A percentile compares a stretch with the other conserved stretches of the same genome.
Evolutionary conservation across 2,888 invertebrate genomes (phyloP).

Genomic region (Drosophila vallismaia): DNA sequence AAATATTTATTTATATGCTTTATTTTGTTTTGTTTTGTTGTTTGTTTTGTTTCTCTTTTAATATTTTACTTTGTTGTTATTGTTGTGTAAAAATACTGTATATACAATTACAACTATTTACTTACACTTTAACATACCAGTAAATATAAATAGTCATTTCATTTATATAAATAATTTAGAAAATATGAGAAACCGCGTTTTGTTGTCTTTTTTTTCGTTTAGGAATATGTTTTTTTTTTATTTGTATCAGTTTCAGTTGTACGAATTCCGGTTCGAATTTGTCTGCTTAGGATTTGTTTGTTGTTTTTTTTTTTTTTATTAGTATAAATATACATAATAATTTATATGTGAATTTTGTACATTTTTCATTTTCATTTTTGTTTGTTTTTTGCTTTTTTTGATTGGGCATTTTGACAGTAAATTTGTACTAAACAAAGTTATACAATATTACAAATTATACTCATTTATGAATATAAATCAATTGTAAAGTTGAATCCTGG

Average conservation of each 20-base stretch:
- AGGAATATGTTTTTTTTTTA: conserved; percentile 63
- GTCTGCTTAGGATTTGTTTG: conserved; percentile 35
- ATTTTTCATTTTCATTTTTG: conserved; percentile 26
- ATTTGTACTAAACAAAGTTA: conserved; percentile 51
- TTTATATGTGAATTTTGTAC: conserved; percentile 50
- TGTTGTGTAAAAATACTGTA: conserved; percentile 75
- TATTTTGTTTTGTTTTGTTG: too few relatives aligned
- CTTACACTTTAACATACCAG: conserved; percentile 60
- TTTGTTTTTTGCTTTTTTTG: conserved; percentile 15
- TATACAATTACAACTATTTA: conserved; percentile 73
- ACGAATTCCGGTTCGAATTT: conserved; percentile 62
- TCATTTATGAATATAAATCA: neutral
- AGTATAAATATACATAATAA: conserved; percentile 56
- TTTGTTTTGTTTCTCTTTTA: conserved; percentile 44
- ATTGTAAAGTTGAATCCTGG: conserved; percentile 14
- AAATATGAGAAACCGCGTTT: conserved; percentile 76
- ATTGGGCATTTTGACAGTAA: conserved; percentile 24
- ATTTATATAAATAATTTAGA: conserved; percentile 75
- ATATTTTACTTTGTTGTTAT: conserved; percentile 45
- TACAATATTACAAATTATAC: conserved; percentile 13
- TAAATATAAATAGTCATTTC: conserved; percentile 74
- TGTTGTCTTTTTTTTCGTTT: conserved; percentile 63
- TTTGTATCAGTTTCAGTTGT: conserved; percentile 68
- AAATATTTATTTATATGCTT: conserved; percentile 59
- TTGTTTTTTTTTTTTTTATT: conserved; percentile 6